Percentiles rank a stretch among this genome's conserved stretches.
These are phyloP conservation scores for Sterna hirundo DNA, from an alignment of 2,113 vertebrate species.

Conservation along the genomic window DNA sequence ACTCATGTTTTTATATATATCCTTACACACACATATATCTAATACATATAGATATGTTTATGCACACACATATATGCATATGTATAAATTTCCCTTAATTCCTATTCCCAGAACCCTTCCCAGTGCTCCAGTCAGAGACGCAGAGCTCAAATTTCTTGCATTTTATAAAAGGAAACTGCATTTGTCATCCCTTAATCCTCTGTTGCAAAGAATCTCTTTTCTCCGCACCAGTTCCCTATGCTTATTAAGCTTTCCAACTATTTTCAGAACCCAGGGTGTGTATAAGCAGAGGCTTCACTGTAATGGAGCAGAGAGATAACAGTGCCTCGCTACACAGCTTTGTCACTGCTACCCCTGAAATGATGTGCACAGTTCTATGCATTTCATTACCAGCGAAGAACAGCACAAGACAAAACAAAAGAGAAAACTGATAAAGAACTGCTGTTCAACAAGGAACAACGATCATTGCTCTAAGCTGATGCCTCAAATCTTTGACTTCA, in stretches of 20 bases:
- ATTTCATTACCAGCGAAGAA: background rate
- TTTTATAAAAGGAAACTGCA: conserved; percentile 22
- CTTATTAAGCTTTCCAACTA: conserved; percentile 40
- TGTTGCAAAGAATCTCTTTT: conserved; percentile 12
- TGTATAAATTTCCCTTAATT: background rate
- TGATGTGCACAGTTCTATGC: background rate
- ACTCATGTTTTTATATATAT: rapidly evolving
- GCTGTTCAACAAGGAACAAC: conserved; percentile 12
- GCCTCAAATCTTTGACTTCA: conserved; percentile 29
- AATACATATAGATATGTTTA: background rate
- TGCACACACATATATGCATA: background rate
- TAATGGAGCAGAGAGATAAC: conserved; percentile 43
- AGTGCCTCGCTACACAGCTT: background rate
- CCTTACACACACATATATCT: background rate
- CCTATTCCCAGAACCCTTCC: background rate
- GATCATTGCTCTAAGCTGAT: background rate
- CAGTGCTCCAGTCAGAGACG: background rate
- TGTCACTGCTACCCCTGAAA: background rate
- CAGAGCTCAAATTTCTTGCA: conserved; percentile 14
- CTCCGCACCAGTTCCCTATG: background rate
- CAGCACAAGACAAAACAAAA: conserved; percentile 6
- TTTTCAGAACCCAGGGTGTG: background rate
- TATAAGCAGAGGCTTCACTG: background rate
- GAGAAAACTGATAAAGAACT: conserved; percentile 11
- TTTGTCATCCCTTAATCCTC: conserved; percentile 50